A percentile compares a stretch with the other conserved stretches of the same genome.
phyloP scores from a whole-genome alignment of 2,113 vertebrate species.

The Callithrix jacchus region DNA sequence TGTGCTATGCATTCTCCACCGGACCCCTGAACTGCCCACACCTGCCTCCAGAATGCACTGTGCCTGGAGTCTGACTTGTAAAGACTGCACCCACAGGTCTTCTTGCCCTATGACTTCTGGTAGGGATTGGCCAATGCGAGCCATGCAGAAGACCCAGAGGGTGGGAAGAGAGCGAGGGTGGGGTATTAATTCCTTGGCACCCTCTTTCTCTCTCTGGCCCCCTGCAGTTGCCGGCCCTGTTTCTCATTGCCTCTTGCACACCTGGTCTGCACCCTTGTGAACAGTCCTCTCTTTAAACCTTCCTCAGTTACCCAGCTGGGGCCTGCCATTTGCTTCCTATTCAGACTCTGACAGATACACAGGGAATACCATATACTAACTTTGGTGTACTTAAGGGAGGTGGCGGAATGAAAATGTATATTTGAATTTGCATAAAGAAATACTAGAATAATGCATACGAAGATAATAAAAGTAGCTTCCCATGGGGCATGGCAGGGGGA shows the following conservation, averaged over 20 bases:
- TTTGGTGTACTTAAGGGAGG: neutral
- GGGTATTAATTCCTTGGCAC: neutral
- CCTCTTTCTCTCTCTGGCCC: neutral
- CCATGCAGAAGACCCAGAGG: neutral
- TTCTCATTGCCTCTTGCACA: neutral
- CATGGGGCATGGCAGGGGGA: accelerated
- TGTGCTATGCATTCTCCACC: accelerated
- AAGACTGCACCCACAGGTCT: neutral
- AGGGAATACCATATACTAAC: too few relatives aligned
- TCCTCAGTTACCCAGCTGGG: neutral
- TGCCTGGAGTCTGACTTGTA: neutral
- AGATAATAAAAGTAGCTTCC: neutral
- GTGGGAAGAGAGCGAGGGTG: accelerated
- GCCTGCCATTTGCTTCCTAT: neutral
- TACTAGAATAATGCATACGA: neutral
- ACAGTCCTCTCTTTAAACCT: neutral
- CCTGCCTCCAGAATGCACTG: neutral
- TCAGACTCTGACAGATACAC: neutral
- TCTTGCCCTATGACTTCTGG: neutral
- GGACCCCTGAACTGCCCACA: neutral
- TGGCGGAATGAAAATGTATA: neutral
- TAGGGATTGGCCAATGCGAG: accelerated
- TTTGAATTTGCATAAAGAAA: neutral
- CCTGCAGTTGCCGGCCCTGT: neutral
- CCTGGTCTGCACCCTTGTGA: neutral